phyloP scores from a whole-genome alignment of 2,797 vertebrate genomes.

The Scolopax rusticola region DNA sequence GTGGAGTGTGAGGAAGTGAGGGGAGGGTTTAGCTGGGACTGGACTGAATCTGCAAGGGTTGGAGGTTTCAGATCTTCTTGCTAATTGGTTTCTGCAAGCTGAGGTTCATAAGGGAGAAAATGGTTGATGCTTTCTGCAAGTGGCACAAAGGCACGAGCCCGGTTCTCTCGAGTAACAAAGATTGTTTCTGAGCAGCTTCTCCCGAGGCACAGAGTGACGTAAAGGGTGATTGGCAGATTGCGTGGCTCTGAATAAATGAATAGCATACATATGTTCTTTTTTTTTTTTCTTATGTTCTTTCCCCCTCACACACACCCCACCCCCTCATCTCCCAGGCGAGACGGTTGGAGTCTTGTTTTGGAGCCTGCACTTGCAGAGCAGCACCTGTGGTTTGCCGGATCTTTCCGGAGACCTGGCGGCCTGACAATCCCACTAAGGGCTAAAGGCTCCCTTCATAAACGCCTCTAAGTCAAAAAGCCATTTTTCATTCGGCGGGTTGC shows the following conservation, averaged over 20 bases:
- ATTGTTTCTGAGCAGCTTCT: conserved; percentile 61
- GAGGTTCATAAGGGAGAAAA: conserved; percentile 24
- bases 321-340: neutral
- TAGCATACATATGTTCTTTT: neutral
- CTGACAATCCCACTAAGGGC: conserved; percentile 24
- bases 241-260: conserved; percentile 59
- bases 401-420: conserved; percentile 42
- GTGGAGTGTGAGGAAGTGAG: neutral
- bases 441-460: conserved; percentile 40
- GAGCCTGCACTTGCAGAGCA: conserved; percentile 41
- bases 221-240: conserved; percentile 67
- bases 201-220: conserved; percentile 48
- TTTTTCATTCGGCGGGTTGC: neutral
- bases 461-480: conserved; percentile 26
- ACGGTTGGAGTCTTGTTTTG: neutral
- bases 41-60: neutral
- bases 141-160: conserved; percentile 30
- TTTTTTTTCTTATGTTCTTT: no score
- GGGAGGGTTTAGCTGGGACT: neutral
- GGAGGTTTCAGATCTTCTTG: conserved; percentile 28
- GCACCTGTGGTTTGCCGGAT: conserved; percentile 51
- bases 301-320: no score
- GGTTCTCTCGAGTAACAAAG: conserved; percentile 49
- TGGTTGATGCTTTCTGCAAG: conserved; percentile 21
- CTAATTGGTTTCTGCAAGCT: neutral